Base-by-base conservation (phyloP, 2,113 vertebrate genomes). In the Eurypyga helias region DNA sequence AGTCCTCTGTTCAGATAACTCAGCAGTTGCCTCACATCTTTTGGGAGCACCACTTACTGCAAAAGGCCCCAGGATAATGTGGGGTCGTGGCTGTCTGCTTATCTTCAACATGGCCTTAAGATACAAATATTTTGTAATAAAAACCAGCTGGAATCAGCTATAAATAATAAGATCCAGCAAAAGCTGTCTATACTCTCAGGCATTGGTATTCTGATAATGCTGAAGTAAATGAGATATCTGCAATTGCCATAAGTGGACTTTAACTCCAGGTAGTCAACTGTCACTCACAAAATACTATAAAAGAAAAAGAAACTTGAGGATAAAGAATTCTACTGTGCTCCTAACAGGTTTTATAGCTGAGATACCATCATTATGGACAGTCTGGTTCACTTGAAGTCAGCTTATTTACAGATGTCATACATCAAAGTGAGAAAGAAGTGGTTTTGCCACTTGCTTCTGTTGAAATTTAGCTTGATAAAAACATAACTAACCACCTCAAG, bases 41-140 rank as follows among this genome's bases (percentile, higher is more conserved):
- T 83, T 80, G 21, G 12, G 54, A 90, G 45, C 45, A 64, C 17
- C 28, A 60, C 8, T 87, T 57, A 29, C 33, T 0, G 0, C n/a
- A 73, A 81, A 89, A 78, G 51, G 33, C 64, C 77, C 41, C 58
- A 82, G 69, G 61, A 91, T 54, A 89, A 83, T 1, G 6, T 41
- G n/a, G 46, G 72, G 83, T 75, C 87, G 84, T 0, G 15, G 55
- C 58, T 87, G 26, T 60, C 79, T 61, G 38, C 51, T 89, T 83
- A 61, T 38, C 41, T 90, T 85, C 58, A 89, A 33, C 7, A 33
- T 92, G 76, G 72, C 67, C 80, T 87, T 75, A 95, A 92, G 87
- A 87, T 26, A 95, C 20, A 94, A 92, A 87, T 92, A 89, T 81
- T 94, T 87, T 60, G 25, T 75, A 89, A 94, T 87, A 83, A 95